Evolutionary conservation across 1,140 invertebrate genomes (phyloP), one percentile per base, ranked within the genome.

Genomic region (Pantala flavescens): DNA sequence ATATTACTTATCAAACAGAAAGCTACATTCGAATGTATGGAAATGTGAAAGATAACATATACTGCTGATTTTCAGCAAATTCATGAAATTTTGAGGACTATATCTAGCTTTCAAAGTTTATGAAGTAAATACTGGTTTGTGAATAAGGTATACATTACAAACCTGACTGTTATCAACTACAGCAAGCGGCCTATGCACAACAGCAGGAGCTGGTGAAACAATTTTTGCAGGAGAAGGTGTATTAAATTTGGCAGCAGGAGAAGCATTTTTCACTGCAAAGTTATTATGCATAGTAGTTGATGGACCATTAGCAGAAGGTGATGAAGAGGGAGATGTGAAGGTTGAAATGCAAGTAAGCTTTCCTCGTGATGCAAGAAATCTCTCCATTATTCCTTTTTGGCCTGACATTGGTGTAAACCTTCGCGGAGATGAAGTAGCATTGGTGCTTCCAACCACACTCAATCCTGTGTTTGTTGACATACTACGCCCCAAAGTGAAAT

Each of bases 371-470:
- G 89, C 89, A 72, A 92, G 87, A 78, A 92, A 92, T 75, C 90
- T 86, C 77, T 92, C 89, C 91, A 92, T 92, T 43, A 92, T 84
- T 0, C 89, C 90, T 79, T 88, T 90, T 71, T 89, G 88, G n/a
- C 86, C 85, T 1, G 16, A 19, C 74, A 84, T 84, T 0, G 85
- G 86, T 0, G 87, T 85, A 74, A 88, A 88, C 70, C 86, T 84
- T 43, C 88, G 80, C 23, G 85, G 85, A 79, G 78, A 86, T 80
- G 76, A 81, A 77, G 78, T 81, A 7, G 12, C n/a, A 63, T 21
- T 21, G 28, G 28, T 36, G 49, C 49, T 63, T 16, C 49, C 49
- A 63, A 36, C 28, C 28, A 36, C 28, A 36, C 49, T 21, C 5
- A 63, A 63, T 21, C 49, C 49, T 7, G 49, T 19, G n/a, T 21